Evolutionary conservation across 1,140 invertebrate genomes (phyloP).

Genomic region (Lepidurus apus): DNA sequence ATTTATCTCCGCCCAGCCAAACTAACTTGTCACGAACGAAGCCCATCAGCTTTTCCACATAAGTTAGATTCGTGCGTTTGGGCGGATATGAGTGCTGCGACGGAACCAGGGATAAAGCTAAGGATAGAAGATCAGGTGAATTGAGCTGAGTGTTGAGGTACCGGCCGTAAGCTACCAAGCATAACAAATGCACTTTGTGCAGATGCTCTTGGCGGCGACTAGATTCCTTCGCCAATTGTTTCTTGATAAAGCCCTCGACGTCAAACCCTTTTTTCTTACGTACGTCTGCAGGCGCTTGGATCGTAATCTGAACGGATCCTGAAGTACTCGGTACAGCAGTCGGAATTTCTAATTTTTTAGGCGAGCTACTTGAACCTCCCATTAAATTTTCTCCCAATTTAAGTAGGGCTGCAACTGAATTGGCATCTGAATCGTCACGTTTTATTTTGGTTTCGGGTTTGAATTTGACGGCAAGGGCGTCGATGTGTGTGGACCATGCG

Average conservation of each 20-base stretch:
- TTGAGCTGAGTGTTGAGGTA: conserved; percentile 67
- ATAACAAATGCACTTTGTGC: conserved; percentile 80
- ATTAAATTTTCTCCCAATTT: not conserved
- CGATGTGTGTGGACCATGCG: not conserved
- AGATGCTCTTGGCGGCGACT: conserved; percentile 45
- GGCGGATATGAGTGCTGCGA: conserved; percentile 64
- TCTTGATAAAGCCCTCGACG: not conserved
- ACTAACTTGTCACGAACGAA: conserved; percentile 66
- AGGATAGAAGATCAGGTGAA: conserved; percentile 57
- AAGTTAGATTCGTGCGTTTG: conserved; percentile 60
- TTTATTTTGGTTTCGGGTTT: not conserved
- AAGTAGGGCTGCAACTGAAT: not conserved
- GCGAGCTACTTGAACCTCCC: not conserved
- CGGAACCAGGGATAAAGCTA: conserved; percentile 67
- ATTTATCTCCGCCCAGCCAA: conserved; percentile 38
- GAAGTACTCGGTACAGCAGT: not conserved
- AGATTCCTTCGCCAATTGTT: not conserved
- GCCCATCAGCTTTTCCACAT: conserved; percentile 65
- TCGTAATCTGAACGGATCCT: not conserved
- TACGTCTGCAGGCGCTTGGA: not conserved
- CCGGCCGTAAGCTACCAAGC: conserved; percentile 72
- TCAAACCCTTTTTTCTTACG: not conserved
- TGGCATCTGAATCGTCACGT: not conserved
- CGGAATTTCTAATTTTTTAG: not conserved
- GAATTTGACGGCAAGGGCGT: not conserved